Evolutionary conservation across 2,888 invertebrate species (phyloP).

Genomic region (Rambutsinella grinnellia): DNA sequence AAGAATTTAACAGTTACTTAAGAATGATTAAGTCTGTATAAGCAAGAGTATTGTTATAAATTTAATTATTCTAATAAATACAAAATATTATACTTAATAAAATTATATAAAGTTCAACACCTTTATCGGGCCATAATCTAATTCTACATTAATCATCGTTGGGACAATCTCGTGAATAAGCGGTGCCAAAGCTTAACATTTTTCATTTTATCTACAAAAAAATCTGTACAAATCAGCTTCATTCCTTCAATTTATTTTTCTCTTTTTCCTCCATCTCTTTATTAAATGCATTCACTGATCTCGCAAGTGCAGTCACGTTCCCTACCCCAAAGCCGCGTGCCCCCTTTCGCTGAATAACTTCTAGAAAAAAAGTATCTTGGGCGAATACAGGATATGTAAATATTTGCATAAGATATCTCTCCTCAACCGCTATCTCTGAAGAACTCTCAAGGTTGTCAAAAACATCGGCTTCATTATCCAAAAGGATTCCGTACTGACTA

Average conservation of each 20-base stretch:
- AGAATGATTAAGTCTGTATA: no score
- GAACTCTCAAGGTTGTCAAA: slow-evolving; percentile 49
- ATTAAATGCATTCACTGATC: slow-evolving; percentile 68
- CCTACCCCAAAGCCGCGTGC: slow-evolving; percentile 71
- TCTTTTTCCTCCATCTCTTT: slow-evolving; percentile 32
- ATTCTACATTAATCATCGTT: background rate
- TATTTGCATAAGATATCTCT: slow-evolving; percentile 70
- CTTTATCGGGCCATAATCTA: background rate
- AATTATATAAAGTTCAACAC: background rate
- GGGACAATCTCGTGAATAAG: background rate
- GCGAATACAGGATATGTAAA: slow-evolving; percentile 71
- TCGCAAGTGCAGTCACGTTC: slow-evolving; percentile 71
- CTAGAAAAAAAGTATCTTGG: slow-evolving; percentile 71
- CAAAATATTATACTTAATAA: background rate
- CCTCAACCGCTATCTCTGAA: slow-evolving; percentile 20
- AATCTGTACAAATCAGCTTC: background rate
- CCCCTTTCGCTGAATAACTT: slow-evolving; percentile 70
- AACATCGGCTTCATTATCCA: slow-evolving; percentile 70
- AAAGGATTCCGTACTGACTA: slow-evolving; percentile 68
- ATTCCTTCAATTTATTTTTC: background rate
- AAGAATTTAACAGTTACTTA: slow-evolving; percentile 2
- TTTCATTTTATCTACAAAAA: background rate
- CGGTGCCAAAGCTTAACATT: background rate
- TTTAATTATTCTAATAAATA: background rate
- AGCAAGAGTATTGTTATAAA: slow-evolving; percentile 9